phyloP scores from a whole-genome alignment of 2,888 invertebrate genomes.

The Norana najaformis region DNA sequence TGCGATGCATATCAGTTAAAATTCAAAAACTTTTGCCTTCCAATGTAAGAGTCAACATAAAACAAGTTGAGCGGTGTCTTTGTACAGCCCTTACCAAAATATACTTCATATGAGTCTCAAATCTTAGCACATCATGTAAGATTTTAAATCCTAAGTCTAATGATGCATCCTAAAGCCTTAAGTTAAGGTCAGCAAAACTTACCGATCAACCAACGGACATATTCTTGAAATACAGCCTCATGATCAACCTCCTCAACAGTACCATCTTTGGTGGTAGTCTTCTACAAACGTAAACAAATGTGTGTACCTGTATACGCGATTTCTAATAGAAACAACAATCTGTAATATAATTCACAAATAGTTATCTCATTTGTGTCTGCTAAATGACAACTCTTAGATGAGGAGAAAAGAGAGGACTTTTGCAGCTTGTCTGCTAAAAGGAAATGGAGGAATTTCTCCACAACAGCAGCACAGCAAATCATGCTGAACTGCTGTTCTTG shows the following conservation, averaged over 20 bases:
- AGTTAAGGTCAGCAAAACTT: too few relatives aligned
- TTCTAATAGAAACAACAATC: neutral
- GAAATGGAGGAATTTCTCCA: neutral
- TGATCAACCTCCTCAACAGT: neutral
- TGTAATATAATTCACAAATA: neutral
- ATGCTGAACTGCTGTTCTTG: neutral
- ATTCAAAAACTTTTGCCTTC: too few relatives aligned
- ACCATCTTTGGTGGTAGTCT: neutral
- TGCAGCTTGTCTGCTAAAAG: neutral
- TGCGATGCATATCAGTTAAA: too few relatives aligned
- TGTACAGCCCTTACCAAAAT: too few relatives aligned
- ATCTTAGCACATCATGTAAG: too few relatives aligned
- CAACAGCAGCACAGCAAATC: neutral
- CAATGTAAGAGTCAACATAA: too few relatives aligned
- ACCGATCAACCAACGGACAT: slow-evolving; percentile 62
- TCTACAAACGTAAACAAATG: neutral
- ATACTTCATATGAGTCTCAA: too few relatives aligned
- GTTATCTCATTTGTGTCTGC: neutral
- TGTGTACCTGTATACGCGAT: neutral
- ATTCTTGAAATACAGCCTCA: slow-evolving; percentile 85
- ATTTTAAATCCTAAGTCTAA: too few relatives aligned
- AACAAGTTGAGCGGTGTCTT: too few relatives aligned
- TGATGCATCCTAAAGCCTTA: too few relatives aligned
- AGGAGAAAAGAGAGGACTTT: neutral
- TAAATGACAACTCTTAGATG: neutral